phyloP scores from a whole-genome alignment of 2,797 vertebrate genomes.

The Sebastes hubbsi region DNA sequence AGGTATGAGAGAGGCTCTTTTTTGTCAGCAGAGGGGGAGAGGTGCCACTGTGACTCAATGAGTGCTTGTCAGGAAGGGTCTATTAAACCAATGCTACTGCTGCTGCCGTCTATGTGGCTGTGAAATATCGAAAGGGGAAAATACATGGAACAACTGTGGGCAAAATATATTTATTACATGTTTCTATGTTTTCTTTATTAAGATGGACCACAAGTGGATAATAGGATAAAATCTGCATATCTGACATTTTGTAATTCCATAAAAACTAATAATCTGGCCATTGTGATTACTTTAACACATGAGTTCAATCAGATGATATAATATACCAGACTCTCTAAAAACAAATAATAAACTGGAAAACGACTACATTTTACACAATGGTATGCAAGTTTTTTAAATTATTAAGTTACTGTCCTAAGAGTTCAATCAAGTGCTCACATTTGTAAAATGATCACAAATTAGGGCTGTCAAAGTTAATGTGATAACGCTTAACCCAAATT shows the following conservation, averaged over 20 bases:
- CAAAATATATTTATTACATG: conserved; percentile 17
- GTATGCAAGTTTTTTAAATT: neutral
- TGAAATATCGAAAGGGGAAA: neutral
- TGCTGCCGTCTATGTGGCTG: neutral
- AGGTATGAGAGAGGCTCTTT: conserved; percentile 50
- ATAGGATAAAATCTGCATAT: neutral
- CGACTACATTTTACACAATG: neutral
- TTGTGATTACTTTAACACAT: neutral
- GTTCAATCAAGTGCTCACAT: neutral
- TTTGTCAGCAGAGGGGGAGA: conserved; percentile 39
- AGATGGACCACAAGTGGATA: neutral
- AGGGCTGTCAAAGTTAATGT: too few relatives aligned
- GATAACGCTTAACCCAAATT: too few relatives aligned
- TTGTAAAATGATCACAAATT: too few relatives aligned
- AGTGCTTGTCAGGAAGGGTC: conserved; percentile 35
- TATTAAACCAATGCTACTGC: conserved; percentile 20
- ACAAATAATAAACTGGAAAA: neutral
- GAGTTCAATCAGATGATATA: neutral
- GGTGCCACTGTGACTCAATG: conserved; percentile 50
- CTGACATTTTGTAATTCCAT: neutral
- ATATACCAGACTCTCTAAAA: neutral
- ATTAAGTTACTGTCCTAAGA: neutral
- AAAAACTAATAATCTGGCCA: neutral
- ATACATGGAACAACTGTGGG: neutral
- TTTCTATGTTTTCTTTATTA: neutral